phyloP scores from a whole-genome alignment of 2,888 invertebrate genomes.

The Adela reaumurella region DNA sequence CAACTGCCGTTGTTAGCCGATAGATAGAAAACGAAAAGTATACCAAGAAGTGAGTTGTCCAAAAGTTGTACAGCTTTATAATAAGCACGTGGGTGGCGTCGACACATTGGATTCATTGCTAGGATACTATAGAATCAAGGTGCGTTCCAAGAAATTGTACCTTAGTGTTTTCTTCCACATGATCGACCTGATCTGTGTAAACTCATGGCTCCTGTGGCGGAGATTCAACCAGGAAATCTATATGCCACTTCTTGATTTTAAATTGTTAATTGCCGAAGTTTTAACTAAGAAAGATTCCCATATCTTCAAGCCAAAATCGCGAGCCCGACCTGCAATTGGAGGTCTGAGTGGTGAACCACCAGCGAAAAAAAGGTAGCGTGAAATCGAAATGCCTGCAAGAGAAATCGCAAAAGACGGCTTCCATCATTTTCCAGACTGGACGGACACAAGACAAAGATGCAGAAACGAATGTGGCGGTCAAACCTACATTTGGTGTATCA shows the following conservation, averaged over 20 bases:
- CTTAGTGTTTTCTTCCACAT: slow-evolving; percentile 2
- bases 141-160: slow-evolving; percentile 3
- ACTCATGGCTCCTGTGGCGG: slow-evolving; percentile 4
- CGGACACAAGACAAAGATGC: slow-evolving; percentile 1
- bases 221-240: neutral
- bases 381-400: slow-evolving; percentile 2
- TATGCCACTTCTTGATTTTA: slow-evolving; percentile 3
- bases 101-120: slow-evolving; percentile 2
- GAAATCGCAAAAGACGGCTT: neutral
- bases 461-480: too few species aligned
- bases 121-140: slow-evolving; percentile 4
- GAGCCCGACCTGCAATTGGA: too few species aligned
- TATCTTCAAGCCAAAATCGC: too few species aligned
- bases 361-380: slow-evolving; percentile 1
- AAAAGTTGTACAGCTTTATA: slow-evolving; percentile 3
- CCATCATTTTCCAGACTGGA: slow-evolving; percentile 2
- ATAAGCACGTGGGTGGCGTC: slow-evolving; percentile 3
- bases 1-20: neutral
- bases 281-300: slow-evolving; percentile 3
- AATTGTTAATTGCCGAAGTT: slow-evolving; percentile 6
- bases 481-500: too few species aligned
- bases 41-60: slow-evolving; percentile 3
- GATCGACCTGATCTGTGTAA: slow-evolving; percentile 2
- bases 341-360: too few species aligned
- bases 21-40: neutral